Evolutionary conservation across 1,140 invertebrate species (phyloP).

Genomic region (Achroia grisella): DNA sequence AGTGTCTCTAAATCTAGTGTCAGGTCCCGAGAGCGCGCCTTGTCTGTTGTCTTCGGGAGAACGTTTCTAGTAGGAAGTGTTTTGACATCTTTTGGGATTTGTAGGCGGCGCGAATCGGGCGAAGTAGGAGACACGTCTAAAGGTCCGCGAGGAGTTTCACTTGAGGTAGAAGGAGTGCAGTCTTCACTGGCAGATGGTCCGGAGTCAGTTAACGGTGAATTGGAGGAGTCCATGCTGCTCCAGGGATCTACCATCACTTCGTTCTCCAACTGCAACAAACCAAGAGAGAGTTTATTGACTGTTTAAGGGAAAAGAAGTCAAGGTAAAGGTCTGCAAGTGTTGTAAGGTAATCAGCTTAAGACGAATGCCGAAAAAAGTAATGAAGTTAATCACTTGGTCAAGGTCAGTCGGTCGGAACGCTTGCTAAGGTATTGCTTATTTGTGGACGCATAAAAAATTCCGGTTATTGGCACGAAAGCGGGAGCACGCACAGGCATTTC

Average conservation of each 20-base stretch:
- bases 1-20: conserved; percentile 55
- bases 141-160: conserved; percentile 39
- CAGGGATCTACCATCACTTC: conserved; percentile 72
- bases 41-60: conserved; percentile 37
- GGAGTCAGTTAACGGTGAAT: conserved; percentile 68
- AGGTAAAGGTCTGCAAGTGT: conserved; percentile 16
- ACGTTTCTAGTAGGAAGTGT: conserved; percentile 27
- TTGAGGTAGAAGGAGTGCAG: conserved; percentile 62
- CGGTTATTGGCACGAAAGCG: conserved; percentile 4
- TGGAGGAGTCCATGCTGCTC: conserved; percentile 73
- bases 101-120: conserved; percentile 42
- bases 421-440: conserved; percentile 20
- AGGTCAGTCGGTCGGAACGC: conserved; percentile 25
- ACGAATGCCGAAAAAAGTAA: conserved; percentile 28
- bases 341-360: conserved; percentile 29
- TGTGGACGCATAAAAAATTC: conserved; percentile 19
- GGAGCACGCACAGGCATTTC: background rate
- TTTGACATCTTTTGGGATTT: conserved; percentile 45
- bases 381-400: conserved; percentile 30
- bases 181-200: conserved; percentile 67
- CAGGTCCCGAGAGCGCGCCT: conserved; percentile 54
- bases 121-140: conserved; percentile 37
- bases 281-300: conserved; percentile 11
- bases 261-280: conserved; percentile 72
- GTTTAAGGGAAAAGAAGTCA: conserved; percentile 25